Percentiles rank a stretch among this genome's conserved stretches.
These are phyloP conservation scores for Otolemur garnettii DNA, from an alignment of 2,113 vertebrate species.

Conservation along the genomic window DNA sequence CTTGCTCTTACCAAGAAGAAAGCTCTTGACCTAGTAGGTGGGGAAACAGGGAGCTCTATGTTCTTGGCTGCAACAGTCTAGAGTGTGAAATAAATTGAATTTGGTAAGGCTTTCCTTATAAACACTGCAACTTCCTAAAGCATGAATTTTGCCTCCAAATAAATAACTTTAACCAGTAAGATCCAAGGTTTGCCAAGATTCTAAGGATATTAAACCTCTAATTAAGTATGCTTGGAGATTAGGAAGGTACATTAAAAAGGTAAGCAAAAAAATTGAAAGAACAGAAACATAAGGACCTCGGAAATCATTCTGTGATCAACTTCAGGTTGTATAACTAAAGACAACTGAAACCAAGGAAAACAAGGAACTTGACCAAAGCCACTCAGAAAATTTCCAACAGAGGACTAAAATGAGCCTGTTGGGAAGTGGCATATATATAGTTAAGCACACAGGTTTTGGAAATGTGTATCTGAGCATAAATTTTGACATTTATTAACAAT, in stretches of 20 bases:
- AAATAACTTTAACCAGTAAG: neutral
- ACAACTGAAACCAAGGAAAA: constrained; percentile 15
- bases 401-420: neutral
- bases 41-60: neutral
- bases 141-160: constrained; percentile 20
- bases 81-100: neutral
- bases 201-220: constrained; percentile 9
- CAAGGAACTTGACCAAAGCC: neutral
- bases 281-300: neutral
- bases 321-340: constrained; percentile 3
- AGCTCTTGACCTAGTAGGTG: neutral
- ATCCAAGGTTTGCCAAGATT: neutral
- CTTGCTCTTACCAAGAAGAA: neutral
- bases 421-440: neutral
- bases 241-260: constrained; percentile 22
- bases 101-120: constrained; percentile 9
- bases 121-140: neutral
- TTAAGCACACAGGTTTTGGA: neutral
- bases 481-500: neutral
- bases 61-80: neutral
- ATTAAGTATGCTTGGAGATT: neutral
- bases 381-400: constrained; percentile 6
- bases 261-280: neutral
- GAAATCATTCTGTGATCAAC: constrained; percentile 27
- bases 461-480: constrained; percentile 13